Percentiles rank a stretch among this genome's conserved stretches.
Conservation (phyloP, 2,888 invertebrate genomes). For the Oscheius sp. region DNA sequence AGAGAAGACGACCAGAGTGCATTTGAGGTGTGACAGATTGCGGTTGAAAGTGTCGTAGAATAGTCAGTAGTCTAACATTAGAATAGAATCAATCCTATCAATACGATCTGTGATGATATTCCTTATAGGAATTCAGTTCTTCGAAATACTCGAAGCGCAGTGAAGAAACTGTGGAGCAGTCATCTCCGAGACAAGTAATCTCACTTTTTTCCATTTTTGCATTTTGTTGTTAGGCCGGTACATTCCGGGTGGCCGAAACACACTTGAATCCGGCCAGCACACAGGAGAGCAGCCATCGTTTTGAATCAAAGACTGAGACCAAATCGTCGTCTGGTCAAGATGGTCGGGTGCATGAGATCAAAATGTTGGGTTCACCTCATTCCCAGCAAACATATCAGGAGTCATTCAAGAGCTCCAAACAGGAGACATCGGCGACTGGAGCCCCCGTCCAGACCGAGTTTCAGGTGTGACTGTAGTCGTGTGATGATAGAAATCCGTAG, state of each 20-base stretch:
- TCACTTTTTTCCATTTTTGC: neutral
- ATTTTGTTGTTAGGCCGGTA: neutral
- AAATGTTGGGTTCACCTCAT: constrained; percentile 13
- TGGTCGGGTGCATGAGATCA: constrained; percentile 18
- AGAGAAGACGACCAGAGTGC: neutral
- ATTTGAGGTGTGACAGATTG: neutral
- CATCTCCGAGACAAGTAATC: neutral
- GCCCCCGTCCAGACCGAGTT: constrained; percentile 9
- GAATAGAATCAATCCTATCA: neutral
- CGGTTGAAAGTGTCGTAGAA: neutral
- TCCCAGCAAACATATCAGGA: neutral
- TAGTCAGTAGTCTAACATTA: neutral
- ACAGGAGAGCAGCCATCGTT: constrained; percentile 6
- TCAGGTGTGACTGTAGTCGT: constrained; percentile 28
- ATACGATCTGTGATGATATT: neutral
- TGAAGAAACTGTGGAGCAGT: constrained; percentile 7
- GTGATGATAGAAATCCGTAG: neutral
- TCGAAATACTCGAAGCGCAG: neutral
- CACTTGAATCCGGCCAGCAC: neutral
- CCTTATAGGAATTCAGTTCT: constrained; percentile 19
- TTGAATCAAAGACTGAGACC: constrained; percentile 1
- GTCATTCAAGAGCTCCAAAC: neutral
- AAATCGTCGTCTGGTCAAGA: neutral
- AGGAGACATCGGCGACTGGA: neutral
- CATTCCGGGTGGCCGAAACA: neutral